A percentile compares a stretch with the other conserved stretches of the same genome.
phyloP scores from a whole-genome alignment of 2,113 vertebrate species.

The Geococcyx californianus region DNA sequence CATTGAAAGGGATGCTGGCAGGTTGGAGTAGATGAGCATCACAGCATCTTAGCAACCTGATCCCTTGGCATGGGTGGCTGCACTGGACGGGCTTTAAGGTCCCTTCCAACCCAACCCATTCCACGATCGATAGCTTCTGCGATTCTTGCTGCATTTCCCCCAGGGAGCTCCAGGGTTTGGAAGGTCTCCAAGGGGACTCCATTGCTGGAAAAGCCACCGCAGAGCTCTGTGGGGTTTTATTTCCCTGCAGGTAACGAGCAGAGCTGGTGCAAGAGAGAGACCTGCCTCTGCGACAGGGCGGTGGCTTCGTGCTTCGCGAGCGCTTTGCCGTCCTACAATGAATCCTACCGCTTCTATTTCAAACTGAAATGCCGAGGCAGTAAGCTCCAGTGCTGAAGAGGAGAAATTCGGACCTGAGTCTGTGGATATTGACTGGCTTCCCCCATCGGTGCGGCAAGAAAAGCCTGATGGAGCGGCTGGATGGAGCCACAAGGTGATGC shows the following conservation, averaged over 20 bases:
- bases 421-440: not conserved
- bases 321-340: constrained; percentile 57
- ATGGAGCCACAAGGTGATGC: fast-evolving
- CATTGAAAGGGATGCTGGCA: fast-evolving
- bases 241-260: not conserved
- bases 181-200: not conserved
- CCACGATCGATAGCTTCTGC: no score
- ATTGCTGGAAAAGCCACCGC: fast-evolving
- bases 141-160: fast-evolving
- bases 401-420: fast-evolving
- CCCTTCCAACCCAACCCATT: no score
- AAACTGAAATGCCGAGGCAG: constrained; percentile 10
- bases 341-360: constrained; percentile 57
- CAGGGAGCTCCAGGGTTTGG: not conserved
- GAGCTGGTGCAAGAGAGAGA: constrained; percentile 56
- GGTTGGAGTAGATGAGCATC: fast-evolving
- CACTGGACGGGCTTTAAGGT: no score
- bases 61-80: no score
- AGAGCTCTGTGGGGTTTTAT: not conserved
- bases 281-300: constrained; percentile 52
- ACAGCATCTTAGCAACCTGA: no score
- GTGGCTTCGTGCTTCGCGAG: constrained; percentile 62
- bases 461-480: not conserved
- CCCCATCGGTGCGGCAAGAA: not conserved
- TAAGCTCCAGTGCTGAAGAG: constrained; percentile 45